phyloP scores from a whole-genome alignment of 2,888 invertebrate genomes.

The Monopis laevigella region DNA sequence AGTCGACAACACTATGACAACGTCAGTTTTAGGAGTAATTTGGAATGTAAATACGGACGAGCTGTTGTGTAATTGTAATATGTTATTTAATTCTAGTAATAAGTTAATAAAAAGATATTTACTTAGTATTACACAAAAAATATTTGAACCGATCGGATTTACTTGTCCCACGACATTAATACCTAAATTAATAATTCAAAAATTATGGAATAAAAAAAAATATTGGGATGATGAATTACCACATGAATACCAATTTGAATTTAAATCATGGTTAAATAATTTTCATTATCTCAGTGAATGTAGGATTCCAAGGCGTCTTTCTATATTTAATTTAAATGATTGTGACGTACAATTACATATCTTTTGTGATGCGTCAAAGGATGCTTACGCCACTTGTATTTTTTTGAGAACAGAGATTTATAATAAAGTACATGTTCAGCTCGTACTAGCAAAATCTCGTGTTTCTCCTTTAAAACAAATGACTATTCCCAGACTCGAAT shows the following conservation, averaged over 20 bases:
- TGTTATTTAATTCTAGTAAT: background rate
- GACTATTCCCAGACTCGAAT: constrained; percentile 6
- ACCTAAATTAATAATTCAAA: constrained; percentile 18
- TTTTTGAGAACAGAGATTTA: background rate
- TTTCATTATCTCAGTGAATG: constrained; percentile 2
- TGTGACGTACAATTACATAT: constrained; percentile 5
- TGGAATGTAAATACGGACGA: constrained; percentile 15
- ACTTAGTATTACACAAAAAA: constrained; percentile 14
- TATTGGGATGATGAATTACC: constrained; percentile 15
- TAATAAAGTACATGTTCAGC: background rate
- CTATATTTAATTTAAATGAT: background rate
- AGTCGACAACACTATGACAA: background rate
- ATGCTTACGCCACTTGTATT: constrained; percentile 9
- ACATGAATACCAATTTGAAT: background rate
- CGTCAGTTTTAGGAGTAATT: constrained; percentile 14
- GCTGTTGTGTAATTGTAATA: constrained; percentile 10
- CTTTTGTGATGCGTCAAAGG: constrained; percentile 8
- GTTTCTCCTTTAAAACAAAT: constrained; percentile 7
- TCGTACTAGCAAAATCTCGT: constrained; percentile 6
- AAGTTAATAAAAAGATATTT: constrained; percentile 14
- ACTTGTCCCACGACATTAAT: constrained; percentile 15
- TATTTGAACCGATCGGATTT: constrained; percentile 19
- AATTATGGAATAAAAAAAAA: constrained; percentile 13
- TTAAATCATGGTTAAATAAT: background rate
- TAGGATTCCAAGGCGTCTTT: background rate